Evolutionary conservation across 2,113 vertebrate species (phyloP), one percentile per base, ranked within the genome.

Genomic region (Blennius ocellaris): DNA sequence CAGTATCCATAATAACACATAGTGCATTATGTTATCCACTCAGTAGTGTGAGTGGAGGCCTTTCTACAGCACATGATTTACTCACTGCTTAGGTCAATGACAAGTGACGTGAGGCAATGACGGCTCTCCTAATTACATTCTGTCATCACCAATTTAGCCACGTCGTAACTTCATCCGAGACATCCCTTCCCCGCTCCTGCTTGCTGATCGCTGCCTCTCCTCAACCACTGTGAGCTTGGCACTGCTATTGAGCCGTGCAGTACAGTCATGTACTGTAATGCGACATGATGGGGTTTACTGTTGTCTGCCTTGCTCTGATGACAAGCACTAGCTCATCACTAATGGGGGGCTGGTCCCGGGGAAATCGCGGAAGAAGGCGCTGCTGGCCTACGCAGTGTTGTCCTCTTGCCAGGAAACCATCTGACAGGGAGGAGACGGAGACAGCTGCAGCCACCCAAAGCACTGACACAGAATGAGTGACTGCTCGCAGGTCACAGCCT

Each of bases 61-160:
- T 50, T 68, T 44, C 40, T 30, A 40, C 68, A 48, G 4, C 45
- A 45, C 43, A 73, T 80, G 60, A 84, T 84, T 77, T 50, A 84
- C 60, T 60, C 37, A 10, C 55, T 49, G 45, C 84, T 73, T 6
- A 72, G 78, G 82, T 74, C 65, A 74, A 64, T 88, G 84, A 84
- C 76, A 82, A 49, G 70, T 79, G 83, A 87, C 5, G 51, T 47
- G 39, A 79, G 51, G 69, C 45, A 21, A 47, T 8, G 73, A 79
- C 51, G 60, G 78, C 78, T 83, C 52, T 56, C 40, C 81, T 91
- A 93, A 93, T 92, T 89, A 77, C 78, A 64, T 72, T 82, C 85
- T 91, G 91, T 93, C 90, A 89, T 76, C 87, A 82, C 60, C 88
- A 90, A 90, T 92, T 92, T 88, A 62, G 52, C 61, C 54, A 2